Percentiles rank a stretch among this genome's conserved stretches.
Evolutionary conservation across 2,113 vertebrate genomes (phyloP).

Genomic region (Pterocles burchelli): DNA sequence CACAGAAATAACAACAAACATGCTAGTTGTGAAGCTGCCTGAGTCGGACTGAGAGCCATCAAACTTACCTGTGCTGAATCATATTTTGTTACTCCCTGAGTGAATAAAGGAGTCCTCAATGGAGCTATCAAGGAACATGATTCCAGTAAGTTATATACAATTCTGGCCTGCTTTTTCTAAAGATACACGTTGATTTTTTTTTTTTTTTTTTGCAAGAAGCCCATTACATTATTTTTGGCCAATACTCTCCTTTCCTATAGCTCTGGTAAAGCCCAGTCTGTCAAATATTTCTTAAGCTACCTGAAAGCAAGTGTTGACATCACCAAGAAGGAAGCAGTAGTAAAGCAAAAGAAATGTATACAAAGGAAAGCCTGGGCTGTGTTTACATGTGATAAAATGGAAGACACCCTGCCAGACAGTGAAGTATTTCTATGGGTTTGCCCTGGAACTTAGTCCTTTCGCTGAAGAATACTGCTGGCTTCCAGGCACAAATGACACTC

Average conservation of each 20-base stretch:
- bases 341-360: neutral
- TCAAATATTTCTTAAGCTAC: conserved; percentile 7
- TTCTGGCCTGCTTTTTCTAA: conserved; percentile 20
- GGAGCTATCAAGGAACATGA: neutral
- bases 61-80: conserved; percentile 5
- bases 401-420: neutral
- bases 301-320: neutral
- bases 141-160: neutral
- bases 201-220: neutral
- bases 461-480: neutral
- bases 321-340: neutral
- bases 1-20: neutral
- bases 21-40: neutral
- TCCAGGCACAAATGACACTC: neutral
- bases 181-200: neutral
- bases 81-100: neutral
- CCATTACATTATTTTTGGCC: neutral
- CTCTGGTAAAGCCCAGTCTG: neutral
- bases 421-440: neutral
- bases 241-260: neutral
- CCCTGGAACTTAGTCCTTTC: neutral
- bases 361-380: neutral
- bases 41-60: conserved; percentile 11
- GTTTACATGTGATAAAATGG: neutral
- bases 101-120: neutral